Evolutionary conservation across 2,888 invertebrate species (phyloP).

Genomic region (Ophion slaviceki): DNA sequence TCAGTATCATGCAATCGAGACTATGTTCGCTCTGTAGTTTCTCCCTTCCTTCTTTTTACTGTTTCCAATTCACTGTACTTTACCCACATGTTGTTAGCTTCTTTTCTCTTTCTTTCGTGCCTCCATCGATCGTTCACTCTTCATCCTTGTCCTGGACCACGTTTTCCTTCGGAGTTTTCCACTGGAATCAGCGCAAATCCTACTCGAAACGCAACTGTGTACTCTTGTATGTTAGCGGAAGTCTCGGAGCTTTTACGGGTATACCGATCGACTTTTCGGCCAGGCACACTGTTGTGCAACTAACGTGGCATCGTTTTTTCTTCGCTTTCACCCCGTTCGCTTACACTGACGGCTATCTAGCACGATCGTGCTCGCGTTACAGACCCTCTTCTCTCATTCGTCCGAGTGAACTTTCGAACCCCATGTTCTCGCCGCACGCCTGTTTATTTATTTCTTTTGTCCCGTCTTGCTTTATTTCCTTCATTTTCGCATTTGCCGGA

Average conservation of each 20-base stretch:
- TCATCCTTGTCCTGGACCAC: slow-evolving; percentile 16
- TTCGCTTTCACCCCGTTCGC: slow-evolving; percentile 13
- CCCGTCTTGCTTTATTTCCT: slow-evolving; percentile 52
- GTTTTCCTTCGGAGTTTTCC: slow-evolving; percentile 29
- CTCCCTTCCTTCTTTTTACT: slow-evolving; percentile 15
- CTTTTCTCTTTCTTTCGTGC: slow-evolving; percentile 10
- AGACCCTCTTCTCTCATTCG: slow-evolving; percentile 26
- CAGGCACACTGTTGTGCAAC: slow-evolving; percentile 21
- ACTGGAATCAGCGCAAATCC: slow-evolving; percentile 47
- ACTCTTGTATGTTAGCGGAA: slow-evolving; percentile 37
- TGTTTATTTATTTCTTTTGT: slow-evolving; percentile 34
- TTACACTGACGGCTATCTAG: slow-evolving; percentile 36
- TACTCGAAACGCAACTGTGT: slow-evolving; percentile 31
- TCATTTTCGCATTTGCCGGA: slow-evolving; percentile 47
- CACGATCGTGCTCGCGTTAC: slow-evolving; percentile 38
- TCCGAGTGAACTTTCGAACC: slow-evolving; percentile 36
- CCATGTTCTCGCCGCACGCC: slow-evolving; percentile 15
- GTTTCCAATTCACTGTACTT: slow-evolving; percentile 1
- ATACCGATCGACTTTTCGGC: slow-evolving; percentile 30
- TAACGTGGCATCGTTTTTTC: background rate
- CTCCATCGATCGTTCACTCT: slow-evolving; percentile 27
- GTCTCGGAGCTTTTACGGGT: background rate
- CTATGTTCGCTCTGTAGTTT: slow-evolving; percentile 12
- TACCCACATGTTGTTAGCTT: background rate
- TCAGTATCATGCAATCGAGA: slow-evolving; percentile 47